Base-by-base conservation (phyloP, 2,888 invertebrate genomes). In the Phaonia tiefii region DNA sequence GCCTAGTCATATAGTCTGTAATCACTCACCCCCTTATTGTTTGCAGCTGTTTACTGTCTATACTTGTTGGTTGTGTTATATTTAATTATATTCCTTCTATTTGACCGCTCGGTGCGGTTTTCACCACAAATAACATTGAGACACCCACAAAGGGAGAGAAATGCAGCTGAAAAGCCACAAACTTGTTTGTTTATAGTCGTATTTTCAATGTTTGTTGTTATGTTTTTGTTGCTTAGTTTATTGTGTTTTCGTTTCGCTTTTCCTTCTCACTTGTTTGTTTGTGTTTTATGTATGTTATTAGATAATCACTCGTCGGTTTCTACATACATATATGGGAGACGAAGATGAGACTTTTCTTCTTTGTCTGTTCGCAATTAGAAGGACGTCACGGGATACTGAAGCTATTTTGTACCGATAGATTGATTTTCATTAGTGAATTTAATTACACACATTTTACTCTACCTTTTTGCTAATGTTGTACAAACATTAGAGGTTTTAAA, bases 91-190 rank as follows among this genome's bases (percentile, higher is more conserved):
- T 22, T 22, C 26, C 17, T 51, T 51, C 20, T 51, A 22, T 22
- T 63, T 37, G 10, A 72, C 81, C 78, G 81, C 78, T 69, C 63
- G 31, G n/a, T 75, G 78, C 78, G 78, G 71, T 8, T 75, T 63
- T 39, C 63, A 75, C 25, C 39, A 20, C 11, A 22, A 15, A 63
- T 72, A 69, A 63, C 81, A 78, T 31, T 31, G 3, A 31, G 31
- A 31, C 75, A 63, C 44, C 75, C 60, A 49, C 37, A 20, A 39
- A 26, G 11, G 15, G 70, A 10, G 58, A 69, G 44, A 58, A 20
- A 26, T 11, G 22, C 39, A n/a, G 31, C 15, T 13, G 37, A 1
- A 17, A 2, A 1, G 20, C 44, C 56, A 3, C 25, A 5, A 17
- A 49, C 17, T 49, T 49, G 22, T 22, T 25, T 26, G 60, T 17